Percentiles rank a stretch among this genome's conserved stretches.
Evolutionary conservation across 2,888 invertebrate species (phyloP).

Genomic region (Ochropleura leucogaster): DNA sequence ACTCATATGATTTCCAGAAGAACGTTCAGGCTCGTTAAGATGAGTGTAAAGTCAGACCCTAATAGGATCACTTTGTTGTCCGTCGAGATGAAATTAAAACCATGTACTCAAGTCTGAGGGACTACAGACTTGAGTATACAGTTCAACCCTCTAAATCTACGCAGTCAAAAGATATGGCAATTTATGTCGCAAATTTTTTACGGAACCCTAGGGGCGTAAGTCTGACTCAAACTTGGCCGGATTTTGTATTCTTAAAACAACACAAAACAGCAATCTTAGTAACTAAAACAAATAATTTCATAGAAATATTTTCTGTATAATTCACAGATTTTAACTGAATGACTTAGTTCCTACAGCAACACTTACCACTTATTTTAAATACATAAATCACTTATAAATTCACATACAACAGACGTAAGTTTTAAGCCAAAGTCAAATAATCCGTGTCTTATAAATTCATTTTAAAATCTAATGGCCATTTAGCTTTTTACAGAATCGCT

Average conservation of each 20-base stretch:
- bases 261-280: too few species aligned
- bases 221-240: too few species aligned
- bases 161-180: too few species aligned
- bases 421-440: neutral
- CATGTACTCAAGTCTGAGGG: too few species aligned
- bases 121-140: too few species aligned
- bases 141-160: too few species aligned
- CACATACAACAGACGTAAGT: neutral
- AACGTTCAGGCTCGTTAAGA: neutral
- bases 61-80: too few species aligned
- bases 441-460: slow-evolving; percentile 11
- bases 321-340: neutral
- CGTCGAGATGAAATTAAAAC: too few species aligned
- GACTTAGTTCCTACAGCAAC: neutral
- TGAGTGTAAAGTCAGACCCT: neutral
- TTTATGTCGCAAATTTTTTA: too few species aligned
- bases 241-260: neutral
- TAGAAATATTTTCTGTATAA: neutral
- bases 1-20: neutral
- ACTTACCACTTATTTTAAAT: neutral
- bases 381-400: neutral
- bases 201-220: too few species aligned
- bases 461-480: slow-evolving; percentile 32
- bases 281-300: neutral
- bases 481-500: slow-evolving; percentile 20